Evolutionary conservation across 2,113 vertebrate species (phyloP), one percentile per base, ranked within the genome.

Genomic region (Aspidoscelis tigris): DNA sequence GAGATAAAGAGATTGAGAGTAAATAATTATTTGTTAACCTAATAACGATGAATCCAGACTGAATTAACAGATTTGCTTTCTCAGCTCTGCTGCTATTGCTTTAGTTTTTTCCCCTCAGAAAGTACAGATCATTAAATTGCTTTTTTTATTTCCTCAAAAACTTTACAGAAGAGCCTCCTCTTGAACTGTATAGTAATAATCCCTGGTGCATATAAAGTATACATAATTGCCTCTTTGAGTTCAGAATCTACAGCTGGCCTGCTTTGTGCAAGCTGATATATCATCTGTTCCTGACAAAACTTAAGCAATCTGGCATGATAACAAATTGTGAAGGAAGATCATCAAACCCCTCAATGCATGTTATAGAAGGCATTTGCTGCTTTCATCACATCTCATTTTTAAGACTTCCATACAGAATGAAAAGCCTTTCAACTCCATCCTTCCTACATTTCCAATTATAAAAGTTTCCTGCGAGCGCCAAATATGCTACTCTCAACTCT

Each of bases 221-320:
- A 53, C 77, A 50, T 74, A 73, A 85, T 79, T 79, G 83, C 70
- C 41, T 73, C 70, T 79, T 65, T 66, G 69, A 73, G 69, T 61
- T 79, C 77, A 80, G 44, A 33, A 85, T 85, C 83, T 85, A 79
- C 77, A 85, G 76, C 83, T 85, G 83, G 83, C 43, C 77, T 85
- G 24, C 65, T 85, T 79, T 74, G 61, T 64, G 58, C 83, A 85
- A 74, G 55, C 55, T 53, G 77, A 80, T 85, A 24, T 79, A 80
- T 85, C 77, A 74, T 80, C 69, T 41, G 69, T 65, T 79, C 61
- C 44, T n/a, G 39, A 33, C 21, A 50, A 61, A 80, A 58, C 58
- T 65, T 73, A 85, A 80, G 75, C 55, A 78, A n/a, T 58, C 68
- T 84, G 75, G 82, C 82, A 71, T 7, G 33, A n/a, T 79, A 39